Conservation (phyloP, 2,888 invertebrate genomes). For the Julus scanicus region DNA sequence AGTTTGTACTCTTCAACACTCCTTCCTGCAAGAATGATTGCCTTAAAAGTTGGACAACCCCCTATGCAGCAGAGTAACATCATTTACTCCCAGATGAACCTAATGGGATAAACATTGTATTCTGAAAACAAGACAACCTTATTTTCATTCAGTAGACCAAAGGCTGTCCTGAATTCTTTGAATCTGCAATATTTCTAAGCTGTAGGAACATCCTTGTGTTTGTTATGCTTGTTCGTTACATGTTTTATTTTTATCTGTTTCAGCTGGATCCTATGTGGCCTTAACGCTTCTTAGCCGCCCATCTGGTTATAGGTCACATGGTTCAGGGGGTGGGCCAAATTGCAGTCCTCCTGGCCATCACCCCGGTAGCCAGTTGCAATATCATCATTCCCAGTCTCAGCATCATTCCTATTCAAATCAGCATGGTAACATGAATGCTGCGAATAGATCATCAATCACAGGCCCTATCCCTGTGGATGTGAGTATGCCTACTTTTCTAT, state of each 20-base stretch:
- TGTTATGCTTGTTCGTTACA: not conserved
- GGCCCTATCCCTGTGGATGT: constrained; percentile 79
- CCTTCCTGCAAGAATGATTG: constrained; percentile 37
- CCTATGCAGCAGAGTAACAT: not conserved
- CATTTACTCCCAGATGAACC: not conserved
- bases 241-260: constrained; percentile 50
- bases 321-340: constrained; percentile 46
- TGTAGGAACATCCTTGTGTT: not conserved
- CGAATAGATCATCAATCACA: constrained; percentile 63
- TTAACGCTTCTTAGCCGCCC: constrained; percentile 67
- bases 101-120: constrained; percentile 13
- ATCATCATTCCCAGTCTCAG: constrained; percentile 58
- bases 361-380: constrained; percentile 58
- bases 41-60: not conserved
- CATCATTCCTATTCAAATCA: constrained; percentile 60
- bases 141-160: not conserved
- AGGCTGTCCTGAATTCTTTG: not conserved
- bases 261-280: constrained; percentile 69
- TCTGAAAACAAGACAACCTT: not conserved
- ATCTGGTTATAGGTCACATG: constrained; percentile 59
- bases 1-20: constrained; percentile 24
- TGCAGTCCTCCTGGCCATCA: constrained; percentile 62
- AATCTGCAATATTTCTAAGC: not conserved
- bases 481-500: constrained; percentile 68
- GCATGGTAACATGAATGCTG: constrained; percentile 58